Conservation (phyloP, 1,140 invertebrate genomes). For the Lasioglossum albipes region DNA sequence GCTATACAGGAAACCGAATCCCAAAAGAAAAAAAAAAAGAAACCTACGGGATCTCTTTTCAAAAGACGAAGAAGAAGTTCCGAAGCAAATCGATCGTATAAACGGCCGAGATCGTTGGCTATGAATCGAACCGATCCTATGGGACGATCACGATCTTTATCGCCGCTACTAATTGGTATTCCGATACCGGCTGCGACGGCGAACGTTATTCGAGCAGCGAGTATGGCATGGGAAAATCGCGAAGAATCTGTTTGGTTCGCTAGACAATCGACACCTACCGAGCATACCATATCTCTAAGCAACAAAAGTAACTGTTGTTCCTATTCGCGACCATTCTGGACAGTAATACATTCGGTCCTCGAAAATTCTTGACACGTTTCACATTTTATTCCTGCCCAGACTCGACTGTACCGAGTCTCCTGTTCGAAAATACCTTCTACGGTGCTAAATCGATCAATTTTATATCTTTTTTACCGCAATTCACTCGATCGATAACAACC, state of each 20-base stretch:
- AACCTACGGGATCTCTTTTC: no score
- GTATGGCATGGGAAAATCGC: slow-evolving; percentile 56
- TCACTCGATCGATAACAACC: no score
- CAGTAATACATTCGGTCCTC: no score
- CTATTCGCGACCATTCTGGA: not conserved
- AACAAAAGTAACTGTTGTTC: slow-evolving; percentile 2
- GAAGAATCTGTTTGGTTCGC: slow-evolving; percentile 50
- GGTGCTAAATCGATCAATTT: no score
- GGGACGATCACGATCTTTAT: slow-evolving; percentile 58
- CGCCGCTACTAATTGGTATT: slow-evolving; percentile 57
- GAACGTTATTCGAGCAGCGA: slow-evolving; percentile 52
- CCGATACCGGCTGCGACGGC: slow-evolving; percentile 16
- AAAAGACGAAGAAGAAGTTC: not conserved
- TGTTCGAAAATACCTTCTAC: no score
- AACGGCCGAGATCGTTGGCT: no score
- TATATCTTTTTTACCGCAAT: no score
- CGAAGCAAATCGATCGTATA: not conserved
- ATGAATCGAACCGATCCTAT: not conserved
- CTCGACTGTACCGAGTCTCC: not conserved
- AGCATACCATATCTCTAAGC: slow-evolving; percentile 22
- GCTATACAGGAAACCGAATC: not conserved
- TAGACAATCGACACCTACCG: slow-evolving; percentile 38
- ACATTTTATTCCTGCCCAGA: not conserved
- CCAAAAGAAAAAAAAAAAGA: not conserved
- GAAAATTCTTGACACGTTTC: not conserved